phyloP scores from a whole-genome alignment of 2,113 vertebrate genomes.

The Illadopsis cleaveri region DNA sequence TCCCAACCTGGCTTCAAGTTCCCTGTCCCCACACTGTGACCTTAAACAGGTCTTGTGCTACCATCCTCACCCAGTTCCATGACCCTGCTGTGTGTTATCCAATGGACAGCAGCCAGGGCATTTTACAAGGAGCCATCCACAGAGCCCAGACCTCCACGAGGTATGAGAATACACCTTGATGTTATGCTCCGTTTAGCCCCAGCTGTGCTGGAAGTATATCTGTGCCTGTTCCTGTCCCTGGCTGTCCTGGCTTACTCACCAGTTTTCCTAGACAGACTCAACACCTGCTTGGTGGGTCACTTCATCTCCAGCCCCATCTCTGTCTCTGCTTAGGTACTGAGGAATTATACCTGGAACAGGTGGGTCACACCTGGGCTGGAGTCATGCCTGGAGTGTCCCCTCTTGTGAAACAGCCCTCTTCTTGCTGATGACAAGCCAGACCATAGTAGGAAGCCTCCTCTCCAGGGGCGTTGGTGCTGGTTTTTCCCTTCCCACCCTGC shows the following conservation, averaged over 20 bases:
- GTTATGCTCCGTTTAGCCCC: neutral
- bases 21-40: neutral
- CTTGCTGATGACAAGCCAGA: neutral
- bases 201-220: neutral
- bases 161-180: neutral
- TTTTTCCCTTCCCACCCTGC: slow-evolving; percentile 37
- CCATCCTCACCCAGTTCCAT: neutral
- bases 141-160: neutral
- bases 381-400: neutral
- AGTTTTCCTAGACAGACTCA: neutral
- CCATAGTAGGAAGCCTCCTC: neutral
- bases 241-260: neutral
- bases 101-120: neutral
- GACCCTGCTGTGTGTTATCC: neutral
- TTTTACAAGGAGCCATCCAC: neutral
- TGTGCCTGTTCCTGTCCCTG: neutral
- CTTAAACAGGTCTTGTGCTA: neutral
- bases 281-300: neutral
- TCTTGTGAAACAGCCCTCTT: neutral
- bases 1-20: neutral
- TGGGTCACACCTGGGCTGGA: neutral
- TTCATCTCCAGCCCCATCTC: neutral
- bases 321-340: neutral
- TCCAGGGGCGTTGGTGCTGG: neutral
- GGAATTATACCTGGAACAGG: neutral